Evolutionary conservation across 2,888 invertebrate species (phyloP).

Genomic region (Criorhina ranunculi): DNA sequence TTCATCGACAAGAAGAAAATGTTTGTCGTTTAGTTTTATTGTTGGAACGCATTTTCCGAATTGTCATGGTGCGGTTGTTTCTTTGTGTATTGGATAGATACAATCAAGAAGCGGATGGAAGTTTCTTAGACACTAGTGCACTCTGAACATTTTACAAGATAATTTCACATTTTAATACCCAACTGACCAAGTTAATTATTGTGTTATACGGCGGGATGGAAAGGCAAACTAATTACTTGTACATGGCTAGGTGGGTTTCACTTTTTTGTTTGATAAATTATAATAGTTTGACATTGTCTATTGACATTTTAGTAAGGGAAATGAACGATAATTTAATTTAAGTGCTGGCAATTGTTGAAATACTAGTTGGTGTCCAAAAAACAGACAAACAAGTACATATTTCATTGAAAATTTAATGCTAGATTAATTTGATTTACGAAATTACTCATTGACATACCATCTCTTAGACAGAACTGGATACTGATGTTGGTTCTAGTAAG

Average conservation of each 20-base stretch:
- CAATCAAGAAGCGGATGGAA: slow-evolving; percentile 3
- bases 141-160: slow-evolving; percentile 4
- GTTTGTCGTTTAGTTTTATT: slow-evolving; percentile 2
- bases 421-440: no score
- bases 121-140: slow-evolving; percentile 43
- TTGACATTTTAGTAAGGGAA: not conserved
- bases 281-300: not conserved
- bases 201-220: not conserved
- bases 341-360: no score
- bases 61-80: slow-evolving; percentile 30
- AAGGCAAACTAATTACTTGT: slow-evolving; percentile 18
- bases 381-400: no score
- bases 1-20: slow-evolving; percentile 20
- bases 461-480: no score
- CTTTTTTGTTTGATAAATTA: not conserved
- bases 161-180: slow-evolving; percentile 49
- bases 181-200: slow-evolving; percentile 61
- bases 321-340: no score
- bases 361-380: no score
- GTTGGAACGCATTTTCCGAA: slow-evolving; percentile 22
- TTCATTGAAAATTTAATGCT: no score
- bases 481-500: no score
- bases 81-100: not conserved
- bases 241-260: slow-evolving; percentile 8
- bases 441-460: no score